phyloP scores from a whole-genome alignment of 2,888 invertebrate genomes.

The Epinotia nisella region DNA sequence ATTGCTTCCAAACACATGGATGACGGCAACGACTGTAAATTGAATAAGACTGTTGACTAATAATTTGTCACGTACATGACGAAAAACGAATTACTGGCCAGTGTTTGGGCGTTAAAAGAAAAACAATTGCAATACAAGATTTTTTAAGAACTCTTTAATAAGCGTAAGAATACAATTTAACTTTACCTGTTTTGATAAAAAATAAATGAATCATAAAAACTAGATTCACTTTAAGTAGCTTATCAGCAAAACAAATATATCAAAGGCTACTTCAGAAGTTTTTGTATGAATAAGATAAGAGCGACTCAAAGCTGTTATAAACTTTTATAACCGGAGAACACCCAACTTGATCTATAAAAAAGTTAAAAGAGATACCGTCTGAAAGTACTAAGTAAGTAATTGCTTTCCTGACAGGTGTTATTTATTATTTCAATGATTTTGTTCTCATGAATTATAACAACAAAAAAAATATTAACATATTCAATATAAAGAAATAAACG shows the following conservation, averaged over 20 bases:
- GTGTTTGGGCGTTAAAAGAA: not conserved
- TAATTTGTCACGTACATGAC: slow-evolving; percentile 49
- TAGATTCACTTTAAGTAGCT: slow-evolving; percentile 52
- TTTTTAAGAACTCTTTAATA: not conserved
- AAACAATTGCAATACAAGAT: not conserved
- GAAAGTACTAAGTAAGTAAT: slow-evolving; percentile 1
- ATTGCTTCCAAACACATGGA: slow-evolving; percentile 66
- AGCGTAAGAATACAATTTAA: not conserved
- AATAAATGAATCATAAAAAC: slow-evolving; percentile 40
- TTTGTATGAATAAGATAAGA: slow-evolving; percentile 68
- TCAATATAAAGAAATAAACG: not conserved
- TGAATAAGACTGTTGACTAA: slow-evolving; percentile 62
- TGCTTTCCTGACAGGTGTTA: slow-evolving; percentile 2
- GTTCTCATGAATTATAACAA: not conserved
- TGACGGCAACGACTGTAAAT: slow-evolving; percentile 69
- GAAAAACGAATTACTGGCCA: not conserved
- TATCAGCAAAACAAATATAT: slow-evolving; percentile 70
- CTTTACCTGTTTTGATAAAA: not conserved
- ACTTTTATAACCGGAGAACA: slow-evolving; percentile 61
- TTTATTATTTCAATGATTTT: not conserved
- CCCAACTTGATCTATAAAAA: slow-evolving; percentile 56
- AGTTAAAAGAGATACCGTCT: slow-evolving; percentile 17
- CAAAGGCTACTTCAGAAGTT: slow-evolving; percentile 77
- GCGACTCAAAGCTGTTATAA: slow-evolving; percentile 63
- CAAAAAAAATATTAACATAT: not conserved